phyloP scores from a whole-genome alignment of 2,888 invertebrate genomes.

The Cephus rjabovi region DNA sequence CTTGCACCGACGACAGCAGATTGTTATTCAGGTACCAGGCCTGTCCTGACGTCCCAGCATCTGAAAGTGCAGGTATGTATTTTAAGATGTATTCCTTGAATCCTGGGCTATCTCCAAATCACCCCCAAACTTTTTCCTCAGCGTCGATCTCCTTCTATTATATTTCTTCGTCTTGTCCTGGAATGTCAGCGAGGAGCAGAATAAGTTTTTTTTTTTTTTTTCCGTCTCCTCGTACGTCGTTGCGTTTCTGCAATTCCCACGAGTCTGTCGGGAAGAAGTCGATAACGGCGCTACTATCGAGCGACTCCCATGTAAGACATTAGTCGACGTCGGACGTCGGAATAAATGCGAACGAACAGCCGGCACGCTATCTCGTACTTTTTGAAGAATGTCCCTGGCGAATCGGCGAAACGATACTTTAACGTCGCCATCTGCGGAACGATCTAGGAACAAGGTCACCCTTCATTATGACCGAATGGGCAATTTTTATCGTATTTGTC shows the following conservation, averaged over 20 bases:
- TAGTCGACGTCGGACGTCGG: slow-evolving; percentile 36
- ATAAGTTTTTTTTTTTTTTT: background rate
- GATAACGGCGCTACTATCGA: slow-evolving; percentile 33
- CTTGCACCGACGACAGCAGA: slow-evolving; percentile 92
- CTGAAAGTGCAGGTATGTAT: slow-evolving; percentile 87
- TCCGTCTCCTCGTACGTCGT: background rate
- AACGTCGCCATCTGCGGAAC: slow-evolving; percentile 29
- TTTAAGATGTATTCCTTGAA: background rate
- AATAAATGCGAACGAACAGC: slow-evolving; percentile 40
- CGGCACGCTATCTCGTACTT: slow-evolving; percentile 35
- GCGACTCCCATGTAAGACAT: slow-evolving; percentile 34
- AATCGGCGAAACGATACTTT: slow-evolving; percentile 39
- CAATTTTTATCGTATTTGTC: background rate
- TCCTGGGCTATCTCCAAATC: background rate
- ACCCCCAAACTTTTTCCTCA: background rate
- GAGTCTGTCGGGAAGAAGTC: background rate
- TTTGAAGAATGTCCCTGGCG: slow-evolving; percentile 31
- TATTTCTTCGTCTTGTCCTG: background rate
- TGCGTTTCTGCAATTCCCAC: background rate
- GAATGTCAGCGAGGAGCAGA: background rate
- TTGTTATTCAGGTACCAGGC: slow-evolving; percentile 93
- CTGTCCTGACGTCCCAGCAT: slow-evolving; percentile 90
- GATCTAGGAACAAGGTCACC: background rate
- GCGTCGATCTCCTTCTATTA: background rate
- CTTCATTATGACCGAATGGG: background rate